Evolutionary conservation across 2,888 invertebrate species (phyloP).

Genomic region (Colostygia pectinataria): DNA sequence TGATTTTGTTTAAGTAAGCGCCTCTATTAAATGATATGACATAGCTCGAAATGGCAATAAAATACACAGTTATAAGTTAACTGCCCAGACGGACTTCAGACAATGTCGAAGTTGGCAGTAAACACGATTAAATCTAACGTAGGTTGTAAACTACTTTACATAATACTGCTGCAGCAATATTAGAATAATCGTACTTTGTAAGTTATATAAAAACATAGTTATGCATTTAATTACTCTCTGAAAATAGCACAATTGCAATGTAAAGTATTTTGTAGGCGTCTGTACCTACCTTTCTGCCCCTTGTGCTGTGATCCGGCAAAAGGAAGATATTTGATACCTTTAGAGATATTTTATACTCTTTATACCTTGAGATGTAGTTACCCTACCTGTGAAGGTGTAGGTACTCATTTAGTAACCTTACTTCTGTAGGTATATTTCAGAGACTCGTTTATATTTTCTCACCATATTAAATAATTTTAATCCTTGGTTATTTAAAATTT

Average conservation of each 20-base stretch:
- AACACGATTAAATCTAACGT: background rate
- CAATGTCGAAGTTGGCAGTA: slow-evolving; percentile 1
- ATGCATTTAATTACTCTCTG: too few relatives aligned
- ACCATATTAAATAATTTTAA: too few relatives aligned
- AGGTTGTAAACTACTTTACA: too few relatives aligned
- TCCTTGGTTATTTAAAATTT: too few relatives aligned
- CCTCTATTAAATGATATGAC: slow-evolving; percentile 54
- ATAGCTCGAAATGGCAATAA: slow-evolving; percentile 44
- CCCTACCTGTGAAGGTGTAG: background rate
- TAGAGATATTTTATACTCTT: too few relatives aligned
- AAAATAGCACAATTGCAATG: too few relatives aligned
- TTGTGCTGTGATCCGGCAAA: slow-evolving; percentile 28
- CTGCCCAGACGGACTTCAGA: slow-evolving; percentile 37
- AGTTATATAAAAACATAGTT: too few relatives aligned
- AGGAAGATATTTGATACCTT: slow-evolving; percentile 32
- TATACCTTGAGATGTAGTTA: slow-evolving; percentile 5
- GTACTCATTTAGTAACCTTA: slow-evolving; percentile 2
- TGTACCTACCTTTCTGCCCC: slow-evolving; percentile 29
- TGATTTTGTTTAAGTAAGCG: slow-evolving; percentile 60
- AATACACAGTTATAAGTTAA: slow-evolving; percentile 42
- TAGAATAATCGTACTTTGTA: too few relatives aligned
- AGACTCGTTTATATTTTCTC: background rate
- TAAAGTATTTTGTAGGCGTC: slow-evolving; percentile 21
- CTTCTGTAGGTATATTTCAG: background rate
- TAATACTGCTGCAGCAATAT: too few relatives aligned